Conservation (phyloP, 1,140 invertebrate species). For the Drosophila auraria region DNA sequence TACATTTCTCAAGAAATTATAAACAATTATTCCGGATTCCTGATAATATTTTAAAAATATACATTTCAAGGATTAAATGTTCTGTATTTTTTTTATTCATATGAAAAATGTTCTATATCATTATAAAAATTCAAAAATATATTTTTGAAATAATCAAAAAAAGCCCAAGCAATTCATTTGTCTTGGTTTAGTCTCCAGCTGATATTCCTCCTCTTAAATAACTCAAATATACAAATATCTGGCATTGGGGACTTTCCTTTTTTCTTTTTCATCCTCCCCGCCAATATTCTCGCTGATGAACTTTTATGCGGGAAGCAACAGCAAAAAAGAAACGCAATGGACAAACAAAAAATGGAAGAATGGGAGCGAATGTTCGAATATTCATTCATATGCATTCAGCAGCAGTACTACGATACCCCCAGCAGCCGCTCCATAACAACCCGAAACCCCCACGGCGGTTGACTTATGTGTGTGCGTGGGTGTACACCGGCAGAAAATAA, state of each 20-base stretch:
- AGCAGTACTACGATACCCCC: slow-evolving; percentile 44
- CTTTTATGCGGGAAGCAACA: slow-evolving; percentile 65
- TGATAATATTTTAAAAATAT: too few species aligned
- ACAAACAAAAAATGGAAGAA: slow-evolving; percentile 40
- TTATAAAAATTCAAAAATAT: too few species aligned
- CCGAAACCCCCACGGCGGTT: slow-evolving; percentile 64
- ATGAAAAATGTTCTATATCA: too few species aligned
- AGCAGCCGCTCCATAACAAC: neutral
- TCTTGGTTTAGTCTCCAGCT: neutral
- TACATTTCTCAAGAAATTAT: too few species aligned
- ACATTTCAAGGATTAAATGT: too few species aligned
- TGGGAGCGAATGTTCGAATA: slow-evolving; percentile 71
- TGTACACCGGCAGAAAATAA: slow-evolving; percentile 12
- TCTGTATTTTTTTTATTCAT: too few species aligned
- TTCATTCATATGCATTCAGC: slow-evolving; percentile 81
- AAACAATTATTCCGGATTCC: too few species aligned
- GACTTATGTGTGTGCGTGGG: slow-evolving; percentile 51
- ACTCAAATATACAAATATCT: slow-evolving; percentile 34
- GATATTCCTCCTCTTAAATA: slow-evolving; percentile 3
- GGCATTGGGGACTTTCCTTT: slow-evolving; percentile 65
- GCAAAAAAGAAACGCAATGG: slow-evolving; percentile 27
- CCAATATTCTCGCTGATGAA: slow-evolving; percentile 79
- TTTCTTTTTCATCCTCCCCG: slow-evolving; percentile 48
- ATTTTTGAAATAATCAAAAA: too few species aligned
- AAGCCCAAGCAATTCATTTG: too few species aligned